Percentiles rank a stretch among this genome's conserved stretches.
Evolutionary conservation across 2,113 vertebrate species (phyloP).

Genomic region (Corvus hawaiiensis): DNA sequence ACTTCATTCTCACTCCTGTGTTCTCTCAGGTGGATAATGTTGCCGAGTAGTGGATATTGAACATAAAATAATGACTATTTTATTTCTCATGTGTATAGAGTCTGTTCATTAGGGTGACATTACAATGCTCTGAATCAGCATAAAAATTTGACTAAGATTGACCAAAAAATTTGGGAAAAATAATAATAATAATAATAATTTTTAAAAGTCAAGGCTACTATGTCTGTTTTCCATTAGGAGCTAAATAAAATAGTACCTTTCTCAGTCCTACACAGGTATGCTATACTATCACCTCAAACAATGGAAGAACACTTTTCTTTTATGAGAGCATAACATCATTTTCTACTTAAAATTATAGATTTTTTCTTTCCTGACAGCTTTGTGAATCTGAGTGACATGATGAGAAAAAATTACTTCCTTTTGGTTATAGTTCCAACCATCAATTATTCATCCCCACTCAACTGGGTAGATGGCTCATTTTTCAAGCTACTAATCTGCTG

Average conservation of each 20-base stretch:
- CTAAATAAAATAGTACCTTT: background rate
- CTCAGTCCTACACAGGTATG: background rate
- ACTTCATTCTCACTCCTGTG: background rate
- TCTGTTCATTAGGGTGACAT: background rate
- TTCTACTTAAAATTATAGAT: background rate
- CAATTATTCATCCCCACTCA: background rate
- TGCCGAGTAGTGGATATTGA: background rate
- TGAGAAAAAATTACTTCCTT: background rate
- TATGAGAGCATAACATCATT: background rate
- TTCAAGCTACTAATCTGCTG: background rate
- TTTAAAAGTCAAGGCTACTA: fast-evolving
- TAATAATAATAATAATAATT: background rate
- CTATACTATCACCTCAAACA: background rate
- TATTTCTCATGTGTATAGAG: background rate
- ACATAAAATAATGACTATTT: conserved; percentile 9
- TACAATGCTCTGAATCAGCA: background rate
- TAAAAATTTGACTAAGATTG: background rate
- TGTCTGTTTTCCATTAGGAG: background rate
- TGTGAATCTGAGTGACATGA: background rate
- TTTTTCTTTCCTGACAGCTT: background rate
- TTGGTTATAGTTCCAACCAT: background rate
- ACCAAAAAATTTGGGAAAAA: background rate
- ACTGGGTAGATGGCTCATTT: background rate
- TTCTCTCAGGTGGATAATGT: background rate
- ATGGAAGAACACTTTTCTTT: background rate